A percentile compares a stretch with the other conserved stretches of the same genome.
Conservation (phyloP, 2,888 invertebrate genomes). For the Oxystoma pomonae region DNA sequence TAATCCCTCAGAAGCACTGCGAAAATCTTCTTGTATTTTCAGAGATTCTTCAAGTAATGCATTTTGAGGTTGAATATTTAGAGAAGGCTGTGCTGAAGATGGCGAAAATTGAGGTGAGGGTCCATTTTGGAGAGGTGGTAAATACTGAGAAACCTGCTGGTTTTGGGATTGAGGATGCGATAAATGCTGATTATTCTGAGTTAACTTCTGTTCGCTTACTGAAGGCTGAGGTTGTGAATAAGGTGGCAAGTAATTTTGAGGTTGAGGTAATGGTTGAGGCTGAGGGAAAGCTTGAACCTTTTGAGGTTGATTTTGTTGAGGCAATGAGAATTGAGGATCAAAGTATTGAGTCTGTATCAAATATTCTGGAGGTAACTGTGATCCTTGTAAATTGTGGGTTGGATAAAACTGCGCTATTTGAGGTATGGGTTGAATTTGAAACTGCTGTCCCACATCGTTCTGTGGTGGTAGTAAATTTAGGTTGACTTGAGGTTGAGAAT, state of each 20-base stretch:
- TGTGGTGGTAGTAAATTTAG: not conserved
- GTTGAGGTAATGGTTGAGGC: not conserved
- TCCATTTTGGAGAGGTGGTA: not conserved
- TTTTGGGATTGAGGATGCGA: not conserved
- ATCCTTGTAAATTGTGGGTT: not conserved
- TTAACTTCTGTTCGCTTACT: not conserved
- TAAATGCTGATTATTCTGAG: too few relatives aligned
- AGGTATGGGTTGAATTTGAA: not conserved
- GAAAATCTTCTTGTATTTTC: too few relatives aligned
- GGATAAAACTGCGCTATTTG: not conserved
- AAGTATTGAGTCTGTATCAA: not conserved
- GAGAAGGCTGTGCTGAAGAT: not conserved
- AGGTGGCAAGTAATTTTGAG: not conserved
- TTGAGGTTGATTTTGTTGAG: not conserved
- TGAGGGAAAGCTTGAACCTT: not conserved
- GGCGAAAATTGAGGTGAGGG: not conserved
- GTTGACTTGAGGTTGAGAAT: not conserved
- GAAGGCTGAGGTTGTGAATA: not conserved
- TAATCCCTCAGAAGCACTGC: too few relatives aligned
- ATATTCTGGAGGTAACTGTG: not conserved
- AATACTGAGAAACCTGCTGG: not conserved
- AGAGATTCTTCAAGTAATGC: too few relatives aligned
- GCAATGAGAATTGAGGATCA: not conserved
- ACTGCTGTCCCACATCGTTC: too few relatives aligned
- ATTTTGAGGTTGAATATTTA: too few relatives aligned